These are phyloP conservation scores for Lypha dubia DNA, from an alignment of 2,888 invertebrate genomes.

Conservation along the genomic window DNA sequence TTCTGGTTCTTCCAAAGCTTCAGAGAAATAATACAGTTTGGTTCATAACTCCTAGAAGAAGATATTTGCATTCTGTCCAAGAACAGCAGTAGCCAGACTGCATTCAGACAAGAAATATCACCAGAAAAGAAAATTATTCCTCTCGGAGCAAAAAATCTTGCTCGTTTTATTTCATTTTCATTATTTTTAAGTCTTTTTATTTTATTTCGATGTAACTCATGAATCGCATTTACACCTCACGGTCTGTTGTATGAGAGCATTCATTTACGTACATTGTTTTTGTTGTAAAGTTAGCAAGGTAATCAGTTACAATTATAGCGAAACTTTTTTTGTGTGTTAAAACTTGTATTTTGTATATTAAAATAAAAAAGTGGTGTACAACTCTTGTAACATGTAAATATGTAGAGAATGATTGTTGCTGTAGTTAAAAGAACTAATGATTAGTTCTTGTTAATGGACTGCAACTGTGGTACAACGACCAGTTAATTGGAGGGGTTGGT, in stretches of 20 bases:
- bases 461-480: constrained; percentile 49
- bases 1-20: neutral
- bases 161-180: no score
- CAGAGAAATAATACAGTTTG: no score
- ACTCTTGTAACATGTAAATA: constrained; percentile 28
- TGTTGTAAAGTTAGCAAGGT: constrained; percentile 43
- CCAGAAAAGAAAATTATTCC: no score
- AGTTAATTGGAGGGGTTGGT: constrained; percentile 53
- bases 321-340: constrained; percentile 43
- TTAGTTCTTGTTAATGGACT: constrained; percentile 56
- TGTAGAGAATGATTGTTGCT: constrained; percentile 17
- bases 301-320: constrained; percentile 62
- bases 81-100: no score
- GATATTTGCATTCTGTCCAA: no score
- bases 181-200: no score
- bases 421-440: constrained; percentile 55
- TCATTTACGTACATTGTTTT: neutral
- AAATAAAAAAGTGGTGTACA: constrained; percentile 15
- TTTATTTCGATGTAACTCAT: no score
- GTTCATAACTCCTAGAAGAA: no score
- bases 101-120: no score
- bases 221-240: neutral
- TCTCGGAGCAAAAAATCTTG: no score
- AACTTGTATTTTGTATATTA: constrained; percentile 36
- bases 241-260: neutral